Evolutionary conservation across 2,888 invertebrate species (phyloP), one percentile per base, ranked within the genome.

Genomic region (Strigamia transsilvanica): DNA sequence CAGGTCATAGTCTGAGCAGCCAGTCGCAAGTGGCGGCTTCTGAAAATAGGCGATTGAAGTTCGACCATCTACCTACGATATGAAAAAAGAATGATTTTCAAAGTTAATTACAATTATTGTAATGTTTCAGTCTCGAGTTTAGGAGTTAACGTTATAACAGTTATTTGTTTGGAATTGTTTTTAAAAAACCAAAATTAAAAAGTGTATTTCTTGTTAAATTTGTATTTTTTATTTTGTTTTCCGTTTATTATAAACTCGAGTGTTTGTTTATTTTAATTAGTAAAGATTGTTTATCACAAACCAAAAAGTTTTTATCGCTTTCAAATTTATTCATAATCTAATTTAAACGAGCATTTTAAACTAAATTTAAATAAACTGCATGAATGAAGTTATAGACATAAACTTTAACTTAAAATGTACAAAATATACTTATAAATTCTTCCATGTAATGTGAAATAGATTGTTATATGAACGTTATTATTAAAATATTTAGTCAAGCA

Each of bases 31-130:
- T 79, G 83, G 85, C 23, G 83, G 85, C 82, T 84, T 84, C 83
- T 82, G 84, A 80, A 86, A 87, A 84, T 88, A 87, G 82, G 82
- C 82, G 82, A 82, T 82, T 79, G 73, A 84, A 83, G 80, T 86
- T 86, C 79, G 86, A 86, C 27, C 86, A 86, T 82, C 89, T 94
- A 84, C 94, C 94, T 83, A 93, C 93, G 86, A 94, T 94, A 87
- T 93, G 93, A 92, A 18, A 21, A 51, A 15, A 51, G 18, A 38
- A 38, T 38, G 10, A 38, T 38, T 38, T 51, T 51, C 91, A 82
- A 51, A 51, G 51, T 51, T 51, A 51, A 15, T 15, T 51, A 18
- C 18, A 18, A 13, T 15, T n/a, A n/a, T 51, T 18, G 15, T 18
- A 51, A 18, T 15, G 15, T 51, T 51, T 51, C 51, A 51, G 51